phyloP scores from a whole-genome alignment of 1,140 invertebrate species.

The Drosophila nebulosa region DNA sequence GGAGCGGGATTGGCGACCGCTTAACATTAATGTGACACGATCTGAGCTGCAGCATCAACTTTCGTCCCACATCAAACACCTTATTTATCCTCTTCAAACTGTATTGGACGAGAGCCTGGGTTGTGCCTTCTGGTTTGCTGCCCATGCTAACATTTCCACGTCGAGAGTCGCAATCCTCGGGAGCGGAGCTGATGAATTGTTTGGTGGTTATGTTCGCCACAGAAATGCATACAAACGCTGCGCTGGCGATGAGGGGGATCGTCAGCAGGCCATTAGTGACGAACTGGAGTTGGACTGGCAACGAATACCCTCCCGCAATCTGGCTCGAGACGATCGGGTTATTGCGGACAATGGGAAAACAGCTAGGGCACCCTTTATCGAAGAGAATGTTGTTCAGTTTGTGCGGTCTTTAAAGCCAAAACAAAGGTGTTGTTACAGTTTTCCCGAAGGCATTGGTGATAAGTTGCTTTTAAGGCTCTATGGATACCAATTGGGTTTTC shows the following conservation, averaged over 20 bases:
- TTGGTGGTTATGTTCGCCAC: constrained; percentile 96
- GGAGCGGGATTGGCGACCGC: constrained; percentile 84
- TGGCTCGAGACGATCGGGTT: constrained; percentile 96
- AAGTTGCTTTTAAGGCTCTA: constrained; percentile 93
- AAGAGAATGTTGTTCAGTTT: constrained; percentile 92
- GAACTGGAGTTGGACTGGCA: constrained; percentile 90
- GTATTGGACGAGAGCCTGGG: constrained; percentile 97
- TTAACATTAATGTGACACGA: constrained; percentile 88
- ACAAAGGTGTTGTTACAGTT: constrained; percentile 87
- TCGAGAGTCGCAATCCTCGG: constrained; percentile 82
- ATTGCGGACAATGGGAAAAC: constrained; percentile 90
- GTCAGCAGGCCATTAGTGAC: constrained; percentile 82
- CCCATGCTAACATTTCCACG: constrained; percentile 85
- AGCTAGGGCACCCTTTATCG: constrained; percentile 95
- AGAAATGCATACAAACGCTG: constrained; percentile 85
- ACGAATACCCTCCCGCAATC: constrained; percentile 94
- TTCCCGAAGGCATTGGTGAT: constrained; percentile 92
- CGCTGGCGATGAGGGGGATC: constrained; percentile 81
- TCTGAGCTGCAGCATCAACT: constrained; percentile 85
- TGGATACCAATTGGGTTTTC: constrained; percentile 88
- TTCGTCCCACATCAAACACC: constrained; percentile 84
- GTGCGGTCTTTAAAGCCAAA: constrained; percentile 87
- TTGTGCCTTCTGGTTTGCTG: constrained; percentile 97
- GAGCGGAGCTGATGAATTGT: constrained; percentile 97
- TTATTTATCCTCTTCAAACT: constrained; percentile 91